Evolutionary conservation across 2,888 invertebrate species (phyloP).

Genomic region (Leuctra nigra): DNA sequence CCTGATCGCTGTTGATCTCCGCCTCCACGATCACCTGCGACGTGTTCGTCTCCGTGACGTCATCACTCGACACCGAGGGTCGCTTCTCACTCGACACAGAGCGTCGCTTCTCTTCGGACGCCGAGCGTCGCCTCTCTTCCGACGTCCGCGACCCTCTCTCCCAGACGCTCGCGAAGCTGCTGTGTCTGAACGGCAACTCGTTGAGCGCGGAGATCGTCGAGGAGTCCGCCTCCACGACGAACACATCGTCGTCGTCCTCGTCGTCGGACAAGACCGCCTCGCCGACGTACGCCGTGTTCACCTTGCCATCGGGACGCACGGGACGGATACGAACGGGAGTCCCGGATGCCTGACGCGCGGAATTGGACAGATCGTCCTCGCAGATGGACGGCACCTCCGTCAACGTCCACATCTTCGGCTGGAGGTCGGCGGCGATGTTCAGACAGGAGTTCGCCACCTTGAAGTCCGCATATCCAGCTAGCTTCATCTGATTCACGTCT

Average conservation of each 20-base stretch:
- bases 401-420: conserved; percentile 24
- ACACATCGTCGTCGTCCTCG: conserved; percentile 19
- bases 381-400: conserved; percentile 24
- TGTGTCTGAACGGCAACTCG: conserved; percentile 10
- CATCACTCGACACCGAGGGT: neutral
- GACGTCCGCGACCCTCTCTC: neutral
- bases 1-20: conserved; percentile 28
- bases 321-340: neutral
- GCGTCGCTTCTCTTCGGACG: neutral
- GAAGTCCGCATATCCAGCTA: neutral
- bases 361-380: conserved; percentile 21
- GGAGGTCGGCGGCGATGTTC: conserved; percentile 4
- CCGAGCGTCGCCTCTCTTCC: neutral
- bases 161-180: conserved; percentile 7
- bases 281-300: conserved; percentile 19
- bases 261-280: conserved; percentile 8
- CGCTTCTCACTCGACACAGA: neutral
- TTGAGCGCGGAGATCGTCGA: conserved; percentile 2
- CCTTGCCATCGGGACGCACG: conserved; percentile 8
- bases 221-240: neutral
- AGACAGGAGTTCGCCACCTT: conserved; percentile 11
- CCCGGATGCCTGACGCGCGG: neutral
- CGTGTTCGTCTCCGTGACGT: neutral
- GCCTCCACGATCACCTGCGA: conserved; percentile 33
- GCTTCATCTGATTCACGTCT: conserved; percentile 1